Percentiles rank a stretch among this genome's conserved stretches.
phyloP scores from a whole-genome alignment of 1,140 invertebrate genomes.

The Protaetia brevitarsis region DNA sequence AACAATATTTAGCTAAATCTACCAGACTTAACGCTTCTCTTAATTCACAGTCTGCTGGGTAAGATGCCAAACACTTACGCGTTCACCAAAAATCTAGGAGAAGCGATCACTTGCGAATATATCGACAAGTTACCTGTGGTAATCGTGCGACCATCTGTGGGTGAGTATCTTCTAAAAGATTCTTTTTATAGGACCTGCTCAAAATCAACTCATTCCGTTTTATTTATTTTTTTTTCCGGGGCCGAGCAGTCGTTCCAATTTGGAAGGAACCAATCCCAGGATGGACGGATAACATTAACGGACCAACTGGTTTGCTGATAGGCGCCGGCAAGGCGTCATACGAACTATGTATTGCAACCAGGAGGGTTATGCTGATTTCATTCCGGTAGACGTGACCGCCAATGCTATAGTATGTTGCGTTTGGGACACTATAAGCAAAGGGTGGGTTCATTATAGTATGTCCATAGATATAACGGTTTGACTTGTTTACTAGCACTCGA shows the following conservation, averaged over 20 bases:
- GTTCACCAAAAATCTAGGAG: conserved; percentile 83
- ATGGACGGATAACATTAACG: conserved; percentile 92
- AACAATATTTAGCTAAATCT: not conserved
- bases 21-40: not conserved
- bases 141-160: conserved; percentile 85
- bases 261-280: conserved; percentile 72
- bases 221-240: not conserved
- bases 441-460: too few species aligned
- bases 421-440: not conserved
- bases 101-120: conserved; percentile 63
- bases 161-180: conserved; percentile 49
- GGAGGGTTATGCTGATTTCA: conserved; percentile 72
- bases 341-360: conserved; percentile 76
- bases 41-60: conserved; percentile 63
- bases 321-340: conserved; percentile 76
- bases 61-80: conserved; percentile 85
- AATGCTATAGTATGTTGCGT: conserved; percentile 63
- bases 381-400: conserved; percentile 78
- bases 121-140: conserved; percentile 68
- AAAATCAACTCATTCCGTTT: not conserved
- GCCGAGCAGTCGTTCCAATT: conserved; percentile 63
- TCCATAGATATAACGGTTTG: too few species aligned
- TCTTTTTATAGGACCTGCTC: not conserved
- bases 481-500: too few species aligned
- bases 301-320: conserved; percentile 73